Evolutionary conservation across 2,888 invertebrate species (phyloP), one percentile per base, ranked within the genome.

Genomic region (Eupithecia subfuscata): DNA sequence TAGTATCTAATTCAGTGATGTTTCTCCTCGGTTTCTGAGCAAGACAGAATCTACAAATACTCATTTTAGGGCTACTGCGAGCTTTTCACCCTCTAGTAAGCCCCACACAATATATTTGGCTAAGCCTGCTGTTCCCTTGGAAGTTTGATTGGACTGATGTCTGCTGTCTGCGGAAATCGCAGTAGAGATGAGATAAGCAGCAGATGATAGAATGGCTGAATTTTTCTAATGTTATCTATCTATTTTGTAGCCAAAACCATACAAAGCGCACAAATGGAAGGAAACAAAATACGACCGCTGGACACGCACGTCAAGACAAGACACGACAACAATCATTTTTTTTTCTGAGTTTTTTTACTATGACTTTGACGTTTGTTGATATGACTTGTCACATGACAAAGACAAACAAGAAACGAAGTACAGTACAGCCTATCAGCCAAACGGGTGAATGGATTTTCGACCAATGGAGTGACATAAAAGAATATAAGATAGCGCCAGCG

Each of bases 21-120:
- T 91, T 85, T 75, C 85, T 91, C n/a, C 82, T 81, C 3, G 85
- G 84, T 11, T 82, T 81, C 68, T 65, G 79, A 65, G 81, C 77
- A 12, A 92, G 87, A 78, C 92, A 92, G 79, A 89, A 85, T 83
- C 92, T 86, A 79, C 92, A 92, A 34, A 84, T 72, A 73, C 84
- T 82, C 89, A 89, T 87, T 65, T 68, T 64, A 37, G 2, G 18
- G 64, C 34, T 37, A 18, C 16, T 30, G 37, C 34, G 8, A 34
- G 34, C 9, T 64, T 8, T 16, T 64, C 30, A 56, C n/a, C 4
- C n/a, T n/a, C n/a, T n/a, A n/a, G 12, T 60, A 22, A 12, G 56
- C 3, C 12, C 6, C 25, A 60, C 60, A 25, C 22, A 12, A 25
- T 22, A 9, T n/a, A 52, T n/a, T 52, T n/a, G 18, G n/a, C n/a